phyloP scores from a whole-genome alignment of 2,113 vertebrate species.

The Barbus barbus region DNA sequence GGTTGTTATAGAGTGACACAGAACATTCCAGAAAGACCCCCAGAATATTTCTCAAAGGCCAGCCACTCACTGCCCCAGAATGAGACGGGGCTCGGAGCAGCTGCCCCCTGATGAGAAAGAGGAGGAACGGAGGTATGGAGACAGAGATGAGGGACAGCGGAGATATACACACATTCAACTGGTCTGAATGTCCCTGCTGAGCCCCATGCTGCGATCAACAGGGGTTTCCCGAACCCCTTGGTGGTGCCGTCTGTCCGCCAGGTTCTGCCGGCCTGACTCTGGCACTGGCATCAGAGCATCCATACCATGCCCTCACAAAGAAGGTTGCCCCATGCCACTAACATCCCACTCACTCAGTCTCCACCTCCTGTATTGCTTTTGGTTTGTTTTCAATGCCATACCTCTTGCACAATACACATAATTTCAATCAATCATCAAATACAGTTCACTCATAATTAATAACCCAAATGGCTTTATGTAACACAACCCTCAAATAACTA shows the following conservation, averaged over 20 bases:
- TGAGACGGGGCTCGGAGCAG: constrained; percentile 48
- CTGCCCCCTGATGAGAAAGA: constrained; percentile 64
- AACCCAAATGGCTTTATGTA: constrained; percentile 7
- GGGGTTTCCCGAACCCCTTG: constrained; percentile 41
- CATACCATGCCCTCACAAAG: constrained; percentile 8
- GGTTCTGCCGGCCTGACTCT: constrained; percentile 40
- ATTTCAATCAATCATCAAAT: background rate
- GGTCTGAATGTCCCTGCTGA: constrained; percentile 33
- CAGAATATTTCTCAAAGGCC: constrained; percentile 74
- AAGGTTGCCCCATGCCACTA: background rate
- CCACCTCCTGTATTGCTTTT: background rate
- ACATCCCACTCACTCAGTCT: constrained; percentile 12
- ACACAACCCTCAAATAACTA: background rate
- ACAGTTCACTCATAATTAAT: background rate
- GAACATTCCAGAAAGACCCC: constrained; percentile 48
- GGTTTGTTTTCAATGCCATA: background rate
- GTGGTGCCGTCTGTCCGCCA: constrained; percentile 41
- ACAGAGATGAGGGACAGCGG: constrained; percentile 46
- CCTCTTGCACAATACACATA: background rate
- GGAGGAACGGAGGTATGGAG: too few relatives aligned
- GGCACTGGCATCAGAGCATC: constrained; percentile 49
- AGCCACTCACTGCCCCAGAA: constrained; percentile 70
- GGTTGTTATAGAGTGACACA: constrained; percentile 33
- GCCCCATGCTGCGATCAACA: constrained; percentile 29
- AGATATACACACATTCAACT: constrained; percentile 45